Evolutionary conservation across 2,113 vertebrate species (phyloP).

Genomic region (Ursus arctos): DNA sequence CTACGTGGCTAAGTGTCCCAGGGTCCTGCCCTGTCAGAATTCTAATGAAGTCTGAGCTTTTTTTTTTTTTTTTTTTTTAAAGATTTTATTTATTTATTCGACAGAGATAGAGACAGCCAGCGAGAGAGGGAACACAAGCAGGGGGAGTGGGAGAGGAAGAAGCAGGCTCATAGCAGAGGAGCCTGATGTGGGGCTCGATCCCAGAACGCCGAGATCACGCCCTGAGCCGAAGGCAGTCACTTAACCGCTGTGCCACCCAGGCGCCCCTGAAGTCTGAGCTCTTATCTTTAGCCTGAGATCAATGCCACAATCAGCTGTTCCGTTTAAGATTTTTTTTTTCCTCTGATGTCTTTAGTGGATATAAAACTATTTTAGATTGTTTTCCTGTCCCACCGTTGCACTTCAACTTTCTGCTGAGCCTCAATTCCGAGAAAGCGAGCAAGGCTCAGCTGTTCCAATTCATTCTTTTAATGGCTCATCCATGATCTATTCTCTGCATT

Average conservation of each 20-base stretch:
- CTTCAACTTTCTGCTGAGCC: background rate
- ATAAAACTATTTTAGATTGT: background rate
- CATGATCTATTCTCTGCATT: background rate
- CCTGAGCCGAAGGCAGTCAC: too few relatives aligned
- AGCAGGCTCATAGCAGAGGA: too few relatives aligned
- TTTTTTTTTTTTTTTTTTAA: too few relatives aligned
- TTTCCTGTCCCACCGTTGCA: background rate
- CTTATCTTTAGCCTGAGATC: background rate
- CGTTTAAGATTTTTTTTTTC: background rate
- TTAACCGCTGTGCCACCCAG: too few relatives aligned
- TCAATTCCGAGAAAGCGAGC: background rate
- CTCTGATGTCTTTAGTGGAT: background rate
- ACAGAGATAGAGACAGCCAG: too few relatives aligned
- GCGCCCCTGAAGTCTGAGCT: background rate
- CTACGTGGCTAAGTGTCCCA: background rate
- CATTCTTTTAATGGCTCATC: background rate
- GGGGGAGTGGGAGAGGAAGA: too few relatives aligned
- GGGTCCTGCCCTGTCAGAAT: background rate
- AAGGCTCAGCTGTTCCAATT: background rate
- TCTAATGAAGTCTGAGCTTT: background rate
- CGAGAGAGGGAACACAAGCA: too few relatives aligned
- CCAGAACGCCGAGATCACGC: too few relatives aligned
- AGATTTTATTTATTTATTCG: too few relatives aligned
- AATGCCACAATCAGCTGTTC: background rate
- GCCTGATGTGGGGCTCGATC: too few relatives aligned